Conservation (phyloP, 1,140 invertebrate species). For the Agraylea sexmaculata region DNA sequence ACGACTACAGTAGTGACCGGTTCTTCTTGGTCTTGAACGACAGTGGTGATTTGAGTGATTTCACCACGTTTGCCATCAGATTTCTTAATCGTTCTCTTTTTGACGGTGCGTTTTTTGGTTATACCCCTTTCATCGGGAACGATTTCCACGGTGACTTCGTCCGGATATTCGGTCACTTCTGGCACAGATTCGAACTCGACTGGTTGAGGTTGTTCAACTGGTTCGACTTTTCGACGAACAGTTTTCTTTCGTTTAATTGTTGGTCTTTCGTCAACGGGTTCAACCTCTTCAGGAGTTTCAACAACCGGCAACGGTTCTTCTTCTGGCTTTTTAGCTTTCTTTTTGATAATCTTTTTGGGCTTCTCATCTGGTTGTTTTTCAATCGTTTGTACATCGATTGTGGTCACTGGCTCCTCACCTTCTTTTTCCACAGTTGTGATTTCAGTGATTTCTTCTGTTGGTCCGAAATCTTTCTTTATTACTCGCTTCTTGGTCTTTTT, state of each 20-base stretch:
- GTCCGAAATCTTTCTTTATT: slow-evolving; percentile 26
- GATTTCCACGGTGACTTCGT: slow-evolving; percentile 11
- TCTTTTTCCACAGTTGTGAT: slow-evolving; percentile 33
- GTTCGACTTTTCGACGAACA: no score
- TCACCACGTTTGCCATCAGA: slow-evolving; percentile 25
- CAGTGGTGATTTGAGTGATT: slow-evolving; percentile 25
- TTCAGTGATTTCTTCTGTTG: slow-evolving; percentile 28
- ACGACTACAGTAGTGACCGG: slow-evolving; percentile 27
- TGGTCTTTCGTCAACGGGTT: no score
- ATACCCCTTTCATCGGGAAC: not conserved
- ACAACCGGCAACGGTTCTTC: slow-evolving; percentile 15
- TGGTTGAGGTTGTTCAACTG: no score
- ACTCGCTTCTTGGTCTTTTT: slow-evolving; percentile 24
- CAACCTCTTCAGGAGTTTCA: slow-evolving; percentile 30
- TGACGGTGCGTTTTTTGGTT: slow-evolving; percentile 22
- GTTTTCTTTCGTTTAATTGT: no score
- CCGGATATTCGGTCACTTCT: slow-evolving; percentile 4
- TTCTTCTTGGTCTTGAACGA: slow-evolving; percentile 25
- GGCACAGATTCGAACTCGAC: slow-evolving; percentile 2
- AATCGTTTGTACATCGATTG: slow-evolving; percentile 19
- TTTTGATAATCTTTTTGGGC: slow-evolving; percentile 7
- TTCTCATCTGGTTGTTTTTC: slow-evolving; percentile 14
- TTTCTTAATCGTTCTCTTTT: slow-evolving; percentile 24
- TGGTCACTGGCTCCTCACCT: slow-evolving; percentile 27
- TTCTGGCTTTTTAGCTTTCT: slow-evolving; percentile 11